Conservation (phyloP, 2,797 vertebrate genomes). For the Tenualosa thibaudeaui region DNA sequence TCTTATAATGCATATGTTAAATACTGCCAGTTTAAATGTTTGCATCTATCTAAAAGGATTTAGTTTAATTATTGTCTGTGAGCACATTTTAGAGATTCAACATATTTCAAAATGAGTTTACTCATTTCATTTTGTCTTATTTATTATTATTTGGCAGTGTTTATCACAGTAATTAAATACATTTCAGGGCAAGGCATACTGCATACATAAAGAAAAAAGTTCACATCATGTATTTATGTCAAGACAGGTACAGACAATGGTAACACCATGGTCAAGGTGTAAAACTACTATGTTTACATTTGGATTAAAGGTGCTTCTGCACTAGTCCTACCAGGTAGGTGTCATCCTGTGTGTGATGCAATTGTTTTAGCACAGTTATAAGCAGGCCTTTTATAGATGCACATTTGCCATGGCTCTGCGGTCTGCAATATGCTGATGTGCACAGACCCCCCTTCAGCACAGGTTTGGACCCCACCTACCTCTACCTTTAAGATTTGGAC, state of each 20-base stretch:
- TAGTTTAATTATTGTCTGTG: too few relatives aligned
- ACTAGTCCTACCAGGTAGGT: too few relatives aligned
- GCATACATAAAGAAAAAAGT: neutral
- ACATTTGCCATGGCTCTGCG: neutral
- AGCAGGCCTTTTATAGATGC: too few relatives aligned
- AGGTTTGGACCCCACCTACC: neutral
- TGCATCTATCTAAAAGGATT: too few relatives aligned
- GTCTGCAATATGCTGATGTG: too few relatives aligned
- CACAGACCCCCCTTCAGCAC: neutral
- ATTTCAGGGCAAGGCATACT: neutral
- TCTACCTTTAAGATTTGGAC: neutral
- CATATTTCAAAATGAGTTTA: neutral
- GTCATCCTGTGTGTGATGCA: too few relatives aligned
- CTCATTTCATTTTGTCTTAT: neutral
- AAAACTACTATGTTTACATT: neutral
- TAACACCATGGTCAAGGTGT: neutral
- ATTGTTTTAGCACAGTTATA: too few relatives aligned
- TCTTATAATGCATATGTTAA: too few relatives aligned
- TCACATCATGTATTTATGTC: neutral
- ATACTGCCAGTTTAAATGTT: too few relatives aligned
- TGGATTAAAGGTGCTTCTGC: neutral
- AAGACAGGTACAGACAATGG: neutral
- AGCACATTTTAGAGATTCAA: too few relatives aligned
- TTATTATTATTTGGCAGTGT: conserved; percentile 4
- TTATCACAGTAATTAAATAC: neutral